Conservation (phyloP, 1,140 invertebrate species). For the Cepaea nemoralis region DNA sequence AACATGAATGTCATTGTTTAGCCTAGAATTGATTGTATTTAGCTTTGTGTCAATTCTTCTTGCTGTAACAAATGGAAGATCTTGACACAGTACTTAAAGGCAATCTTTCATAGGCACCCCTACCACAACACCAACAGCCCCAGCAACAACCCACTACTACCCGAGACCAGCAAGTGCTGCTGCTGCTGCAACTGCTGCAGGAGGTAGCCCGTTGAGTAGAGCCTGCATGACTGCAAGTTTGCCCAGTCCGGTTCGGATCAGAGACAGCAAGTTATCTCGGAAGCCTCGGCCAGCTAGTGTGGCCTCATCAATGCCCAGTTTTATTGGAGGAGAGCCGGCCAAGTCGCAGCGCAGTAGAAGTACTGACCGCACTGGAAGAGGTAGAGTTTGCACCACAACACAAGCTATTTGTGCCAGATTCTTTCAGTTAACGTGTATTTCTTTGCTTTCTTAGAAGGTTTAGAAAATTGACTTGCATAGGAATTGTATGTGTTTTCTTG, state of each 20-base stretch:
- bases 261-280: conserved; percentile 55
- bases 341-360: conserved; percentile 61
- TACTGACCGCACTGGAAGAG: conserved; percentile 61
- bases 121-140: not conserved
- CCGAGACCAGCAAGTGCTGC: not conserved
- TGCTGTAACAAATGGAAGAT: conserved; percentile 44
- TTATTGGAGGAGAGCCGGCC: conserved; percentile 53
- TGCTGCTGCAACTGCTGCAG: no score
- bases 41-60: not conserved
- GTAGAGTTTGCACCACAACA: conserved; percentile 42
- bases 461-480: no score
- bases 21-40: not conserved
- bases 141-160: conserved; percentile 2
- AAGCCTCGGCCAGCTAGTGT: conserved; percentile 67
- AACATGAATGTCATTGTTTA: no score
- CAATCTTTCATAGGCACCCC: conserved; percentile 63
- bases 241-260: conserved; percentile 49
- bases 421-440: no score
- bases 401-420: not conserved
- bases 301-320: conserved; percentile 62
- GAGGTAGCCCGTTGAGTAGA: not conserved
- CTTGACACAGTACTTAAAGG: conserved; percentile 66
- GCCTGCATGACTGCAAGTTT: conserved; percentile 32
- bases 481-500: no score
- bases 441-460: no score